Evolutionary conservation across 2,888 invertebrate species (phyloP), one percentile per base, ranked within the genome.

Genomic region (Xanthia icteritia): DNA sequence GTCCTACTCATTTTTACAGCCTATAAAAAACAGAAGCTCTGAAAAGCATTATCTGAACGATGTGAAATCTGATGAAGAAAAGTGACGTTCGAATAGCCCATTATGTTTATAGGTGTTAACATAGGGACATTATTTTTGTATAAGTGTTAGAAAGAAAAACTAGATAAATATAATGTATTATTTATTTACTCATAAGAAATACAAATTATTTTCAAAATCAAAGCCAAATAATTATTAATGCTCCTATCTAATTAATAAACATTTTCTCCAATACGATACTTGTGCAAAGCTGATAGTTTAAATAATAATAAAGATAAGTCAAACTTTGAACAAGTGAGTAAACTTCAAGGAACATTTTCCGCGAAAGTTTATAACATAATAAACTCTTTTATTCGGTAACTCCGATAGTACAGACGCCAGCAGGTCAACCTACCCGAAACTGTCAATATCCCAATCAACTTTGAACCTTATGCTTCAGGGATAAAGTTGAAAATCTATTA

Each of bases 1-100:
- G 74, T 74, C 66, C 60, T 73, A 79, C 76, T 82, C 73, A 71
- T 82, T 87, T 86, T 84, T 79, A 82, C 70, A 71, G 80, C 80
- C 82, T 66, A 79, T 86, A 87, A 83, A 87, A 83, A 77, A 65
- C 66, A 70, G 79, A 76, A 76, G 63, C 76, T 72, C 60, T 73
- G 60, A 73, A 72, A 79, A 76, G 76, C 65, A 81, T 78, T 72
- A 58, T 79, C 70, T 77, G 6, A 70, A 27, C 76, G 67, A 75
- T 68, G 79, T 64, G 45, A 65, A 81, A 76, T 86, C 76, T 78
- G 73, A 42, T 48, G 15, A 77, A 64, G 66, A 70, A 77, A 76
- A 54, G 31, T 27, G 58, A 56, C 42, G 48, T 65, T 27, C 54
- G 66, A 78, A 76, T 70, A 75, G 23, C 36, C 61, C 71, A n/a